Conservation (phyloP, 1,140 invertebrate genomes). For the Lasaia peninsularis region DNA sequence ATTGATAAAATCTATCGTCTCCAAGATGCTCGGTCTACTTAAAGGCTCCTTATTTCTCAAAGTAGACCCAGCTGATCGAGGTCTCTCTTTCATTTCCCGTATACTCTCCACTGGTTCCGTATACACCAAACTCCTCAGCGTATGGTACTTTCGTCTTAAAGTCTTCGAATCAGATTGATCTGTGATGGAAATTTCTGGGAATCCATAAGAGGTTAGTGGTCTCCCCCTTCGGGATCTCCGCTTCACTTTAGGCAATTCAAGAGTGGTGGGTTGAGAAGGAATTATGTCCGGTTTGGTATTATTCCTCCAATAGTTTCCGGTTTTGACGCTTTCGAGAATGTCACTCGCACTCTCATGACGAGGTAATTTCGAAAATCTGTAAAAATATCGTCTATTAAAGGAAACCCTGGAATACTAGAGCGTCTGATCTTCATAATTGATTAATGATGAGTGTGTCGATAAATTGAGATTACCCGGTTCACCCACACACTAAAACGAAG, state of each 20-base stretch:
- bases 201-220: slow-evolving; percentile 49
- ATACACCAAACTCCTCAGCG: slow-evolving; percentile 59
- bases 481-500: too few relatives aligned
- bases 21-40: slow-evolving; percentile 59
- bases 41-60: slow-evolving; percentile 51
- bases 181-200: slow-evolving; percentile 65
- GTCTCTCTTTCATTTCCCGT: slow-evolving; percentile 49
- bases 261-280: slow-evolving; percentile 37
- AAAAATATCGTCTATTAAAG: background rate
- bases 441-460: too few relatives aligned
- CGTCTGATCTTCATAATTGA: too few relatives aligned
- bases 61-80: slow-evolving; percentile 59
- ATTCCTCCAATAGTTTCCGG: slow-evolving; percentile 60
- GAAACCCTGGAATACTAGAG: too few relatives aligned
- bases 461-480: too few relatives aligned
- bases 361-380: background rate
- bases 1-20: slow-evolving; percentile 68
- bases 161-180: slow-evolving; percentile 57
- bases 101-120: slow-evolving; percentile 61
- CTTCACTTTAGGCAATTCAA: slow-evolving; percentile 35
- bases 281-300: slow-evolving; percentile 63
- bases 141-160: slow-evolving; percentile 60
- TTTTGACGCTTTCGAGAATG: slow-evolving; percentile 53
- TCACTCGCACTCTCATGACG: slow-evolving; percentile 56
- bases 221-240: slow-evolving; percentile 36